These are phyloP conservation scores for Psilopsiagon aurifrons DNA, from an alignment of 2,113 vertebrate species.

Conservation along the genomic window DNA sequence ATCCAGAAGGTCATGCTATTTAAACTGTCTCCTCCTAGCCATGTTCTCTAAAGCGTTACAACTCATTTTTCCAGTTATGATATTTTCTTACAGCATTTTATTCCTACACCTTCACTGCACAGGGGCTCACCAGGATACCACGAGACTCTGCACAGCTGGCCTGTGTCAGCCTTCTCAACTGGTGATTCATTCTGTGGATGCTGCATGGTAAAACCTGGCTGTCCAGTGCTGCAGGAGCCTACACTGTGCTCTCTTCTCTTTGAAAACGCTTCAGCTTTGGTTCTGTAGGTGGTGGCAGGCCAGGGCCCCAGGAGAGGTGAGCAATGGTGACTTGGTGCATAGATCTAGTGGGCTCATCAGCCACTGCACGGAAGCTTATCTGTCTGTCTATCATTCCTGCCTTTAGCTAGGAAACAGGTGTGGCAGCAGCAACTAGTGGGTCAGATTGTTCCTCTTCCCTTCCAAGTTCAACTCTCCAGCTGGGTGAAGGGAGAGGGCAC, in stretches of 20 bases:
- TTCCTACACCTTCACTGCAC: not conserved
- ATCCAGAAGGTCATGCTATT: not conserved
- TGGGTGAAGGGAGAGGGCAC: not conserved
- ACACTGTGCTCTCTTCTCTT: not conserved
- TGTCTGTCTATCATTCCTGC: not conserved
- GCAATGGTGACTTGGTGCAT: not conserved
- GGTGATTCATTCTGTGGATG: rapidly evolving
- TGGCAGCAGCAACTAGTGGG: not conserved
- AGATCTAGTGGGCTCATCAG: not conserved
- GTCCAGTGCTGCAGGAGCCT: rapidly evolving
- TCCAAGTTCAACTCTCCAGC: not conserved
- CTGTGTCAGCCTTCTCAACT: not conserved
- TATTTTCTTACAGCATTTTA: not conserved
- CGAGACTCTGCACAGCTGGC: not conserved
- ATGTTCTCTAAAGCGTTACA: not conserved
- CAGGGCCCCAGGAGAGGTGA: not conserved
- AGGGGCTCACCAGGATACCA: not conserved
- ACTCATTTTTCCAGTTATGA: not conserved
- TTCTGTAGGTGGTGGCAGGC: not conserved
- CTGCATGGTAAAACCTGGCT: not conserved
- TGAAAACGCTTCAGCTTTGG: not conserved
- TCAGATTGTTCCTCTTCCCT: not conserved
- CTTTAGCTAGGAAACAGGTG: not conserved
- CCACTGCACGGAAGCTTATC: not conserved
- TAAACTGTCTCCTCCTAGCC: rapidly evolving